A percentile compares a stretch with the other conserved stretches of the same genome.
phyloP scores from a whole-genome alignment of 2,888 invertebrate species.

The Anorthoa munda region DNA sequence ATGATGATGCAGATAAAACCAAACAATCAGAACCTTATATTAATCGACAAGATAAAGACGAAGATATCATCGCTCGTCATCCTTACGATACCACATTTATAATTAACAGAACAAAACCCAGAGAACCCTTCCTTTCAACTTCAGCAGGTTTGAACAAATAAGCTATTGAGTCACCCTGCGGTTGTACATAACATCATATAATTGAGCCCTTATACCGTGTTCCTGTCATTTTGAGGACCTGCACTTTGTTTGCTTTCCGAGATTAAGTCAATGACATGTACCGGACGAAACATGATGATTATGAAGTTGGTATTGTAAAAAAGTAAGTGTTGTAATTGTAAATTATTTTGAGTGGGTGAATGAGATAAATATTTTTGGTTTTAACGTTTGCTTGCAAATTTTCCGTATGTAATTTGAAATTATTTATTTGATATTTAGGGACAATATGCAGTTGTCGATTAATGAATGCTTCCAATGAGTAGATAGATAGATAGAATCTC shows the following conservation, averaged over 20 bases:
- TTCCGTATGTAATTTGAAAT: background rate
- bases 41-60: background rate
- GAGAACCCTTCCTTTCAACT: background rate
- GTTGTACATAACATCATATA: conserved; percentile 34
- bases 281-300: conserved; percentile 44
- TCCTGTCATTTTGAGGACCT: conserved; percentile 46
- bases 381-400: background rate
- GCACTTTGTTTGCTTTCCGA: conserved; percentile 50
- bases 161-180: conserved; percentile 49
- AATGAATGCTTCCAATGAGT: too few species aligned
- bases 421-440: background rate
- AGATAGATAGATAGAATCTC: too few species aligned
- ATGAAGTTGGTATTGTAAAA: conserved; percentile 39
- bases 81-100: background rate
- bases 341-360: background rate
- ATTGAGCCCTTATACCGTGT: conserved; percentile 28
- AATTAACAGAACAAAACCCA: conserved; percentile 22
- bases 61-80: background rate
- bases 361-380: background rate
- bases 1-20: background rate
- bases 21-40: background rate
- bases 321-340: conserved; percentile 22
- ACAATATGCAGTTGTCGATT: background rate
- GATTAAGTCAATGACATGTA: conserved; percentile 60
- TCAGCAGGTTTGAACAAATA: conserved; percentile 33